phyloP scores from a whole-genome alignment of 2,888 invertebrate species.

The Melanostoma mellinum region DNA sequence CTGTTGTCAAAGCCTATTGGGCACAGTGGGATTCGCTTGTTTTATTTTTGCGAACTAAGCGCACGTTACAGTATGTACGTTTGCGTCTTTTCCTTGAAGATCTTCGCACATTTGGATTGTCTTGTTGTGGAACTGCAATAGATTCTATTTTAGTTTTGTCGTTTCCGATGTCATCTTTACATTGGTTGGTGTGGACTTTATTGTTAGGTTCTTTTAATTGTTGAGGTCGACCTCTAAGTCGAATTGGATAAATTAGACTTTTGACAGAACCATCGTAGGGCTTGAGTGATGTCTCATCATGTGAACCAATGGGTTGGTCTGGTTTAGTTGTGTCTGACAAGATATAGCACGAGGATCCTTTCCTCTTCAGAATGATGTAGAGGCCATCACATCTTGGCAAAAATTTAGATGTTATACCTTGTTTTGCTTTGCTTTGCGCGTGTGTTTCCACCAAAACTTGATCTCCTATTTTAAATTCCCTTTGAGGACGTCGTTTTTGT shows the following conservation, averaged over 20 bases:
- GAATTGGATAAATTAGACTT: slow-evolving; percentile 14
- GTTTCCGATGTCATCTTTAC: no score
- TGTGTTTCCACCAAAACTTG: slow-evolving; percentile 16
- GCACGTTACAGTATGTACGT: no score
- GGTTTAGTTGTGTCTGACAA: slow-evolving; percentile 11
- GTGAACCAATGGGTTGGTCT: slow-evolving; percentile 9
- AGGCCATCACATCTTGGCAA: slow-evolving; percentile 25
- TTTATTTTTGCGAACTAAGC: no score
- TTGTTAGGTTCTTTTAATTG: not conserved
- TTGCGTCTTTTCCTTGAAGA: no score
- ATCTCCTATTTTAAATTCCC: slow-evolving; percentile 5
- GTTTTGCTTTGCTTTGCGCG: slow-evolving; percentile 17
- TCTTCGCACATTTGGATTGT: no score
- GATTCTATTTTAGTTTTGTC: no score
- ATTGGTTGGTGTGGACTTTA: no score
- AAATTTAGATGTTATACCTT: slow-evolving; percentile 5
- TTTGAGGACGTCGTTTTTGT: slow-evolving; percentile 23
- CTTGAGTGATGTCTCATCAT: slow-evolving; percentile 4
- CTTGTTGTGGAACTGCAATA: no score
- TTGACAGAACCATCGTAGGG: slow-evolving; percentile 1
- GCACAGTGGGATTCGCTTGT: no score
- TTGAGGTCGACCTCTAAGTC: not conserved
- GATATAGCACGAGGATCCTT: slow-evolving; percentile 4
- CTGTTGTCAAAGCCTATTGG: no score
- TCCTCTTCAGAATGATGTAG: slow-evolving; percentile 8